Percentiles rank a stretch among this genome's conserved stretches.
Evolutionary conservation across 2,113 vertebrate species (phyloP).

Genomic region (Actenoides lindsayi): DNA sequence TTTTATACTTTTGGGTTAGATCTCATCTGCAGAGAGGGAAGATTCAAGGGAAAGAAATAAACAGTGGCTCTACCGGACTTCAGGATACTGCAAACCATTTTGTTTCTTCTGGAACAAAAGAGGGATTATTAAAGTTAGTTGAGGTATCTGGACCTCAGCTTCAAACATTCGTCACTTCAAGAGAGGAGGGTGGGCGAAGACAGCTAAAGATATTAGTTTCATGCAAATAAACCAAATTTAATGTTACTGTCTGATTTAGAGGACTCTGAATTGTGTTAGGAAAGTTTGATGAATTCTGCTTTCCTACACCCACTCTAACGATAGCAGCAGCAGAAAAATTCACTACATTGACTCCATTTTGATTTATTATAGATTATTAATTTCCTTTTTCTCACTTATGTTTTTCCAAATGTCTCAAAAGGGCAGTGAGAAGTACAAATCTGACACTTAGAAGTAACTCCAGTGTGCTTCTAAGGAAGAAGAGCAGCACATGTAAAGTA

Average conservation of each 20-base stretch:
- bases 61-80: background rate
- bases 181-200: background rate
- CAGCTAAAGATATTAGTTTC: background rate
- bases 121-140: background rate
- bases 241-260: background rate
- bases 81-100: background rate
- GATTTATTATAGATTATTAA: conserved; percentile 11
- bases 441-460: background rate
- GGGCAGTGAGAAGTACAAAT: background rate
- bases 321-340: background rate
- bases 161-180: background rate
- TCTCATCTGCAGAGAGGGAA: background rate
- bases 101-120: conserved; percentile 23
- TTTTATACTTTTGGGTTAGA: background rate
- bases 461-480: background rate
- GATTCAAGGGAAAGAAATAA: background rate
- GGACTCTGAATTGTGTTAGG: background rate
- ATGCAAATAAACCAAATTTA: background rate
- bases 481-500: background rate
- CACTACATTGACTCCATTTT: background rate
- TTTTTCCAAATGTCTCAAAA: background rate
- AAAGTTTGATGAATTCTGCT: background rate
- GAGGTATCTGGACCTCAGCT: background rate
- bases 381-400: background rate
- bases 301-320: background rate